Conservation (phyloP, 2,797 vertebrate species). For the Taeniopygia guttata region DNA sequence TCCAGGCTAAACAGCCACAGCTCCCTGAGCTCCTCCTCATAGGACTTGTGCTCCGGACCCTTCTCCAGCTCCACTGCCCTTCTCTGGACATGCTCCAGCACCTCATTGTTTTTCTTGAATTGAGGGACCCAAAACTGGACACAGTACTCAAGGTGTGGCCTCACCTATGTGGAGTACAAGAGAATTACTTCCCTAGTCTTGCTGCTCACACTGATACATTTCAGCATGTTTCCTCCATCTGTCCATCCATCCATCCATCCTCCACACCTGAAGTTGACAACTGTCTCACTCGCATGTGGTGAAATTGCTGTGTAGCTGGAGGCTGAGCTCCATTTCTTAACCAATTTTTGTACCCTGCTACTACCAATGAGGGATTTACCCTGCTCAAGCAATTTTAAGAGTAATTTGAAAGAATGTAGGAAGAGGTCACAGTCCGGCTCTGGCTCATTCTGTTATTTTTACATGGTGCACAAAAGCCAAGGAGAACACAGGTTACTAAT, state of each 20-base stretch:
- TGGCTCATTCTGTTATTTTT: neutral
- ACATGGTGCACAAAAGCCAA: rapidly evolving
- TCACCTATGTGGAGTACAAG: neutral
- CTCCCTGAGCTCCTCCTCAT: neutral
- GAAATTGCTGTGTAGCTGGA: neutral
- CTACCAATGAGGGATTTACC: neutral
- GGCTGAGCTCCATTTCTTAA: neutral
- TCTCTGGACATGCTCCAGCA: neutral
- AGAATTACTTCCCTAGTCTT: neutral
- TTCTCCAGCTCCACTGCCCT: neutral
- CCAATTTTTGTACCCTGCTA: rapidly evolving
- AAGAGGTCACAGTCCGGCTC: neutral
- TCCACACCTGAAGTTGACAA: rapidly evolving
- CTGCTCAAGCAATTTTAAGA: rapidly evolving
- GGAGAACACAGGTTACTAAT: neutral
- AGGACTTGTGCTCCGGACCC: too few species aligned
- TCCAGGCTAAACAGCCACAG: neutral
- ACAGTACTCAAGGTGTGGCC: neutral
- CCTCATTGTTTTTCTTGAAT: neutral
- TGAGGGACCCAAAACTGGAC: neutral
- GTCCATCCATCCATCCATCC: neutral
- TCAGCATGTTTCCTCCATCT: neutral
- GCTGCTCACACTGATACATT: neutral
- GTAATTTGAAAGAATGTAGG: neutral
- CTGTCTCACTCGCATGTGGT: neutral